These are phyloP conservation scores for Paradoxurus hermaphroditus DNA, from an alignment of 2,113 vertebrate species.

Conservation along the genomic window DNA sequence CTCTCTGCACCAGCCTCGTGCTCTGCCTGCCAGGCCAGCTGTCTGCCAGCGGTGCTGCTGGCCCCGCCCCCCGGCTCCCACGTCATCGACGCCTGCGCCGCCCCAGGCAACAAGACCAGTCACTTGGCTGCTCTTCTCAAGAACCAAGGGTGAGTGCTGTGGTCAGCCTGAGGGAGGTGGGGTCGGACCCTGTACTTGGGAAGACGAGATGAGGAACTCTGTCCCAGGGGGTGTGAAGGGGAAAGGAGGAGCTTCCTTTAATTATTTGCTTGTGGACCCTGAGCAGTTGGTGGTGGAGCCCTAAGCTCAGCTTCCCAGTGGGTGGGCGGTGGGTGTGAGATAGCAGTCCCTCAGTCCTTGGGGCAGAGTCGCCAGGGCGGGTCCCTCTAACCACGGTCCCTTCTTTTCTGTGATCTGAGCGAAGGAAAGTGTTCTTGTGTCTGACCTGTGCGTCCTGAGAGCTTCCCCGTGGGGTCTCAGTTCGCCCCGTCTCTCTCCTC, in stretches of 20 bases:
- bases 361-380: background rate
- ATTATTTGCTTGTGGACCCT: background rate
- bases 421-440: rapidly evolving
- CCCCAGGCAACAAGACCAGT: constrained; percentile 96
- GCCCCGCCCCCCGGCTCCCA: constrained; percentile 84
- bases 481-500: background rate
- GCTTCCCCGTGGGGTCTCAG: background rate
- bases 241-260: background rate
- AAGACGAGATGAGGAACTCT: background rate
- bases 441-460: background rate
- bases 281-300: background rate
- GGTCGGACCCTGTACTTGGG: background rate
- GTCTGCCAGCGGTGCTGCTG: constrained; percentile 92
- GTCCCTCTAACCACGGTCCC: background rate
- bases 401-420: background rate
- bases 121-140: constrained; percentile 93
- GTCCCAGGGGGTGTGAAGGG: background rate
- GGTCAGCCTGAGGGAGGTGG: rapidly evolving
- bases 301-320: background rate
- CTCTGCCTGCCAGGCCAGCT: constrained; percentile 88
- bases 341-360: background rate
- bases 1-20: background rate
- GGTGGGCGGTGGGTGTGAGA: background rate
- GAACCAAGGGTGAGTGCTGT: constrained; percentile 90
- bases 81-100: constrained; percentile 93